Evolutionary conservation across 2,888 invertebrate species (phyloP).

Genomic region (Scaptomyza polygonia): DNA sequence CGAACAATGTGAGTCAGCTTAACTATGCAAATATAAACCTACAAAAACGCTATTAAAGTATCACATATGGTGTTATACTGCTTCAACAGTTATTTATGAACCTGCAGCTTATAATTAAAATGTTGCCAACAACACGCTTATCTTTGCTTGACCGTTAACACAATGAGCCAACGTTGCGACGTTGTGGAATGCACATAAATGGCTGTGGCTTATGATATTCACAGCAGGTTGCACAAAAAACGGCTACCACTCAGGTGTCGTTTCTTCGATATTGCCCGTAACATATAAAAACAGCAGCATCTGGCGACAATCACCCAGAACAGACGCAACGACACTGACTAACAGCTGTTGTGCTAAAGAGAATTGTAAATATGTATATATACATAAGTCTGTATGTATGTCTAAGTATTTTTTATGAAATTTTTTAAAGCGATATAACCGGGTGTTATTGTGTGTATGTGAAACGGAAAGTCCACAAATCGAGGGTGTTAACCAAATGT

Average conservation of each 20-base stretch:
- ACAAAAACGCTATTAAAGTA: no score
- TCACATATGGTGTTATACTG: neutral
- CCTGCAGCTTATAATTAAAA: no score
- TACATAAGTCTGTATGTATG: no score
- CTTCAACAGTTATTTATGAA: no score
- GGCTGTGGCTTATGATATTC: slow-evolving; percentile 43
- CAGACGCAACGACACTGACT: slow-evolving; percentile 43
- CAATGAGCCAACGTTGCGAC: slow-evolving; percentile 32
- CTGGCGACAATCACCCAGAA: slow-evolving; percentile 9
- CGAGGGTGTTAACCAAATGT: slow-evolving; percentile 25
- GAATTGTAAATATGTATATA: slow-evolving; percentile 38
- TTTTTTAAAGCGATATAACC: slow-evolving; percentile 29
- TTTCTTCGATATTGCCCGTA: slow-evolving; percentile 35
- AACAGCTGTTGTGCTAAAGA: slow-evolving; percentile 58
- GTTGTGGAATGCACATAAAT: slow-evolving; percentile 36
- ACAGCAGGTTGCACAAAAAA: slow-evolving; percentile 11
- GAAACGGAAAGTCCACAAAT: neutral
- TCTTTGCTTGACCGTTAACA: slow-evolving; percentile 29
- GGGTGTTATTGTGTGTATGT: neutral
- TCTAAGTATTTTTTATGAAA: slow-evolving; percentile 23
- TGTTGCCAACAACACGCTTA: slow-evolving; percentile 25
- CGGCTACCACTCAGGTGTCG: slow-evolving; percentile 38
- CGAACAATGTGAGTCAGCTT: no score
- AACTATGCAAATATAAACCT: no score
- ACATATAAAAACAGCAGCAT: neutral